Evolutionary conservation across 2,113 vertebrate species (phyloP).

Genomic region (Larimichthys polyactis): DNA sequence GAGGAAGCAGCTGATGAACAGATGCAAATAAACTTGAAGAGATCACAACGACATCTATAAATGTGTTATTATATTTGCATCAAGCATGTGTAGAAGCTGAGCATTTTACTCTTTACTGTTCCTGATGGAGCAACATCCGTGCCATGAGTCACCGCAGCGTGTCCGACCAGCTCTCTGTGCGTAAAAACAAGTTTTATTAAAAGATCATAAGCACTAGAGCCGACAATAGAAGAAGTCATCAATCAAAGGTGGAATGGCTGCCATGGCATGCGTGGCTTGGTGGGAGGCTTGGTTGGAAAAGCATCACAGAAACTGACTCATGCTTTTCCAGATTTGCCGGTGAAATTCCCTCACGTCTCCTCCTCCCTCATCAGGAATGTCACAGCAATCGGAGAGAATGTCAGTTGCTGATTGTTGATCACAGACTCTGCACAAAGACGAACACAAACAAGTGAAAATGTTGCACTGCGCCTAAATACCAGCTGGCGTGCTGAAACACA

Average conservation of each 20-base stretch:
- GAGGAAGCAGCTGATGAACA: constrained; percentile 1
- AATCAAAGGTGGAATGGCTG: constrained; percentile 71
- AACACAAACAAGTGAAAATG: constrained; percentile 43
- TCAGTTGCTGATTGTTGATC: constrained; percentile 35
- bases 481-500: constrained; percentile 11
- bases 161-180: constrained; percentile 41
- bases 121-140: constrained; percentile 36
- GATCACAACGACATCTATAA: neutral
- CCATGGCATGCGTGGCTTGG: constrained; percentile 48
- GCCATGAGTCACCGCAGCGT: constrained; percentile 23
- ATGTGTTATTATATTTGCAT: neutral
- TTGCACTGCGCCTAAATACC: neutral
- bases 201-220: constrained; percentile 66
- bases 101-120: constrained; percentile 12
- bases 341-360: constrained; percentile 48
- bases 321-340: constrained; percentile 58
- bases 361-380: constrained; percentile 73
- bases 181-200: constrained; percentile 72
- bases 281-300: constrained; percentile 68
- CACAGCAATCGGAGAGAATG: constrained; percentile 38
- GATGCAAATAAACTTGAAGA: neutral
- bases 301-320: constrained; percentile 76
- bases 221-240: constrained; percentile 63
- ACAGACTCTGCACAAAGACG: constrained; percentile 8
- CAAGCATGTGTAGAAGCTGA: constrained; percentile 21